A percentile compares a stretch with the other conserved stretches of the same genome.
These are phyloP conservation scores for Clamator glandarius DNA, from an alignment of 2,797 vertebrate genomes.

Conservation along the genomic window DNA sequence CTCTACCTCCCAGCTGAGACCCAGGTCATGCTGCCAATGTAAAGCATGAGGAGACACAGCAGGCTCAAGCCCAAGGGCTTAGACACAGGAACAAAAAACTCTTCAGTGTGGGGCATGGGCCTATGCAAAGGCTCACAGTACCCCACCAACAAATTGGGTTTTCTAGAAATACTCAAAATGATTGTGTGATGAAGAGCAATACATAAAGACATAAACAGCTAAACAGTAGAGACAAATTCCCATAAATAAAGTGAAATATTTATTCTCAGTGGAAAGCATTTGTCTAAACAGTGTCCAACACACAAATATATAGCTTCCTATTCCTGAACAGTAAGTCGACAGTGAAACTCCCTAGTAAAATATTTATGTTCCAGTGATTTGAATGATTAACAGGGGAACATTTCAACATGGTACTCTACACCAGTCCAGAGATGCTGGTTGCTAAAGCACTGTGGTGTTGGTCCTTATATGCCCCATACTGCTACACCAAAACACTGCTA, in stretches of 20 bases:
- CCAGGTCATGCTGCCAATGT: accelerated
- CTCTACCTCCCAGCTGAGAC: not conserved
- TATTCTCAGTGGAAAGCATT: slow-evolving; percentile 20
- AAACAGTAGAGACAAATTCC: not conserved
- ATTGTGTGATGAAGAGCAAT: not conserved
- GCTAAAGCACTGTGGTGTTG: not conserved
- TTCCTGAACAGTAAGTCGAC: not conserved
- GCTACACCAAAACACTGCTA: not conserved
- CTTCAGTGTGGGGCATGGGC: not conserved
- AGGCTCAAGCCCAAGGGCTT: not conserved
- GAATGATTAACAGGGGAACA: not conserved
- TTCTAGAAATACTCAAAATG: not conserved
- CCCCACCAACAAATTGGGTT: not conserved
- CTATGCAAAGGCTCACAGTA: not conserved
- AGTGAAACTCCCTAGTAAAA: slow-evolving; percentile 3
- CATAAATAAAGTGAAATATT: slow-evolving; percentile 45
- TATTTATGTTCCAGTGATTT: slow-evolving; percentile 21
- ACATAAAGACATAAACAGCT: not conserved
- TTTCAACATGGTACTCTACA: not conserved
- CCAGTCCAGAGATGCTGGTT: not conserved
- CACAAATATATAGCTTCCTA: slow-evolving; percentile 43
- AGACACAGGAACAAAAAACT: not conserved
- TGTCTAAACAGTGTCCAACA: slow-evolving; percentile 19
- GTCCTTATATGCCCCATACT: not conserved
- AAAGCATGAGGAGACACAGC: not conserved